Percentiles rank a stretch among this genome's conserved stretches.
Conservation (phyloP, 2,888 invertebrate genomes). For the Caprella mutica region DNA sequence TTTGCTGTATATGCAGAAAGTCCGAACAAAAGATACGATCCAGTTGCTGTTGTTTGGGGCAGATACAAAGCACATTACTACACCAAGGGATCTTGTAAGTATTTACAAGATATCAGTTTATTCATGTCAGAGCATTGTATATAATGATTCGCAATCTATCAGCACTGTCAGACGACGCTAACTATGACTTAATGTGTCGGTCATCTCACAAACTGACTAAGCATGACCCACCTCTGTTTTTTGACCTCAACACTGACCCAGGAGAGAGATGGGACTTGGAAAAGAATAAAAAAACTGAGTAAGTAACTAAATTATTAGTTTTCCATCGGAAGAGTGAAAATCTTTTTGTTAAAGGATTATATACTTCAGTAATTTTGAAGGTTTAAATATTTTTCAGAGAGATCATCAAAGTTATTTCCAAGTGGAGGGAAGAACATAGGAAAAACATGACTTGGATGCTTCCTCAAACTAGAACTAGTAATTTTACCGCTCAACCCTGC, state of each 20-base stretch:
- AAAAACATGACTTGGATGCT: conserved; percentile 22
- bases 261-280: conserved; percentile 32
- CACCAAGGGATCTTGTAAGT: conserved; percentile 22
- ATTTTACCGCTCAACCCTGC: conserved; percentile 24
- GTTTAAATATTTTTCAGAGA: background rate
- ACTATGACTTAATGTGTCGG: conserved; percentile 28
- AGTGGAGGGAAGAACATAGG: conserved; percentile 27
- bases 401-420: background rate
- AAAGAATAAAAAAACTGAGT: conserved; percentile 10
- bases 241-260: conserved; percentile 34
- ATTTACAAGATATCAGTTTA: background rate
- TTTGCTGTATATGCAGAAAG: conserved; percentile 19
- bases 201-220: conserved; percentile 12
- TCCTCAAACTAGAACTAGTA: conserved; percentile 4
- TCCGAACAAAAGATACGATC: conserved; percentile 11
- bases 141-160: background rate
- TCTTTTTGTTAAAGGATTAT: background rate
- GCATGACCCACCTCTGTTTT: conserved; percentile 35
- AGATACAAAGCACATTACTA: conserved; percentile 33
- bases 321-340: background rate
- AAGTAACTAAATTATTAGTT: background rate
- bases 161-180: conserved; percentile 24
- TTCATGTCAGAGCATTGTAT: background rate
- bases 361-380: background rate
- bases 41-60: conserved; percentile 25